Conservation (phyloP, 1,140 invertebrate species). For the Andricus grossulariae region DNA sequence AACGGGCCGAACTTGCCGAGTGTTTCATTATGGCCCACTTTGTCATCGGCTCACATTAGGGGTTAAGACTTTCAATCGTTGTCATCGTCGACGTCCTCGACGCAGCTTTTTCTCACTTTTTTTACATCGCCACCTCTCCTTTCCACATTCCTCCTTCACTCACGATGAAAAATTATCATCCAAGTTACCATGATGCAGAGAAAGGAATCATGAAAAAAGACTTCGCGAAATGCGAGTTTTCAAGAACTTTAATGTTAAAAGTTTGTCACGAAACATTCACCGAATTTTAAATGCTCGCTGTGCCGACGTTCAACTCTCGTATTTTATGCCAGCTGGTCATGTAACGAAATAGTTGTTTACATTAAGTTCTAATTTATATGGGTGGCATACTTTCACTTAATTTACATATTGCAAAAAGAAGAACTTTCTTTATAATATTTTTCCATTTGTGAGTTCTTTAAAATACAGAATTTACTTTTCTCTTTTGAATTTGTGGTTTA, state of each 20-base stretch:
- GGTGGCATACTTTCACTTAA: background rate
- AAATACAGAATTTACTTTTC: no score
- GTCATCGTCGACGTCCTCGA: conserved; percentile 5
- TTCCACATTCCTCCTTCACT: conserved; percentile 8
- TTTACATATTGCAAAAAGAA: background rate
- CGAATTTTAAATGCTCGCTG: conserved; percentile 8
- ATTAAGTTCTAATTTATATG: conserved; percentile 19
- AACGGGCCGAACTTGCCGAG: conserved; percentile 46
- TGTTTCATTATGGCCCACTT: conserved; percentile 56
- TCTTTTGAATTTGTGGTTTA: no score
- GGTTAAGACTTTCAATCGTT: conserved; percentile 54
- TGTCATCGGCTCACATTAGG: conserved; percentile 54
- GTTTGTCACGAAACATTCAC: background rate
- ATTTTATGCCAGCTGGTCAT: conserved; percentile 4
- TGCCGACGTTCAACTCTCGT: conserved; percentile 6
- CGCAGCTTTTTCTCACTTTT: conserved; percentile 32
- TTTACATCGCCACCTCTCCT: background rate
- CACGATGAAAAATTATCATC: conserved; percentile 35
- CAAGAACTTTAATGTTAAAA: conserved; percentile 6
- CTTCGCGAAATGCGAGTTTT: background rate
- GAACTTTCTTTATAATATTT: background rate
- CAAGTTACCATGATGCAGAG: background rate
- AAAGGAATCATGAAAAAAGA: conserved; percentile 32
- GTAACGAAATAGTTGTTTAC: conserved; percentile 26
- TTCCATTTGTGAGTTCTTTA: background rate